These are phyloP conservation scores for Arvicanthis niloticus DNA, from an alignment of 2,113 vertebrate genomes.

Conservation along the genomic window DNA sequence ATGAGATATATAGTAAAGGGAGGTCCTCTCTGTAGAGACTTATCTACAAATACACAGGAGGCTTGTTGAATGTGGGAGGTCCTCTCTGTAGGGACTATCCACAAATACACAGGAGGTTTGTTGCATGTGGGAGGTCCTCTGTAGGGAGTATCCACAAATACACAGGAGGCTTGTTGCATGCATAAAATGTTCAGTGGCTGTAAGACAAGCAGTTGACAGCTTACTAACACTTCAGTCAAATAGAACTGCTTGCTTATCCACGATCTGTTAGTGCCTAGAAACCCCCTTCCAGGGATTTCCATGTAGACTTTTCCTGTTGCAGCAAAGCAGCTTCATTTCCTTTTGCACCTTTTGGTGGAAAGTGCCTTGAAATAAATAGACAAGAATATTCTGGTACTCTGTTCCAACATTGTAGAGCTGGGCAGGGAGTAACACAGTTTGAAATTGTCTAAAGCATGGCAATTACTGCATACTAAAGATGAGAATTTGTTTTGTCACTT, in stretches of 20 bases:
- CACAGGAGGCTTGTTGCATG: constrained; percentile 72
- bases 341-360: constrained; percentile 48
- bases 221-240: constrained; percentile 78
- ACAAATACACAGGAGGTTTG: constrained; percentile 56
- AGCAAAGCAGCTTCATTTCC: background rate
- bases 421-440: background rate
- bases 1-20: constrained; percentile 73
- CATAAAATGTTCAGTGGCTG: constrained; percentile 81
- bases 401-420: background rate
- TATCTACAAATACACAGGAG: constrained; percentile 55
- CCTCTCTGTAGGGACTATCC: background rate
- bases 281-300: rapidly evolving
- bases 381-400: background rate
- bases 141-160: background rate
- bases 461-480: background rate
- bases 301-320: background rate
- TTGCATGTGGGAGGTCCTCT: constrained; percentile 48
- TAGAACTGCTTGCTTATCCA: background rate
- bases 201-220: constrained; percentile 76
- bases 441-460: background rate
- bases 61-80: constrained; percentile 71
- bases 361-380: constrained; percentile 71
- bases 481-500: background rate
- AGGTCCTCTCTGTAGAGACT: background rate
- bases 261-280: background rate